A percentile compares a stretch with the other conserved stretches of the same genome.
Evolutionary conservation across 2,113 vertebrate genomes (phyloP).

Genomic region (Chloropsis cyanopogon): DNA sequence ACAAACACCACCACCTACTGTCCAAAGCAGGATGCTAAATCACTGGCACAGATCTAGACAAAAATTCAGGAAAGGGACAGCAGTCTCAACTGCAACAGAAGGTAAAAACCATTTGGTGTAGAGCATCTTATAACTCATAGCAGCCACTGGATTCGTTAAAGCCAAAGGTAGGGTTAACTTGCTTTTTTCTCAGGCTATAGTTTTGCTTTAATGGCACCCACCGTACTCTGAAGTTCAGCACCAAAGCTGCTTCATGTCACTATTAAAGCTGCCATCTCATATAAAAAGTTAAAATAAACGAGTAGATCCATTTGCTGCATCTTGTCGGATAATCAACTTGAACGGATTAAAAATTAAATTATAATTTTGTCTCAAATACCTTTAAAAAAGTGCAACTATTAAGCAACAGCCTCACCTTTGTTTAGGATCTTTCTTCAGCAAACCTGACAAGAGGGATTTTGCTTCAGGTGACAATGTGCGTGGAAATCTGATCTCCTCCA

Average conservation of each 20-base stretch:
- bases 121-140: not conserved
- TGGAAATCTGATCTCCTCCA: conserved; percentile 83
- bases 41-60: not conserved
- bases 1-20: conserved; percentile 49
- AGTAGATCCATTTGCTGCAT: not conserved
- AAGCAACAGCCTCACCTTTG: conserved; percentile 70
- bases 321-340: not conserved
- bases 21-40: not conserved
- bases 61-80: not conserved
- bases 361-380: not conserved
- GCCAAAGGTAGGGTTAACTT: not conserved
- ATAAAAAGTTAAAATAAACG: not conserved
- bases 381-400: not conserved
- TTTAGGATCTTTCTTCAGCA: conserved; percentile 82
- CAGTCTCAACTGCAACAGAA: not conserved
- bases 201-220: not conserved
- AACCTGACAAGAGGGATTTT: conserved; percentile 78
- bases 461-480: conserved; percentile 81
- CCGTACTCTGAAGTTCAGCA: not conserved
- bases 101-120: not conserved
- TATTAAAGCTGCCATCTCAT: not conserved
- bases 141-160: not conserved
- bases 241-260: not conserved
- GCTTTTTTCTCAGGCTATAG: not conserved
- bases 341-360: not conserved